These are phyloP conservation scores for Eospalax fontanierii DNA, from an alignment of 2,797 vertebrate genomes.

Conservation along the genomic window DNA sequence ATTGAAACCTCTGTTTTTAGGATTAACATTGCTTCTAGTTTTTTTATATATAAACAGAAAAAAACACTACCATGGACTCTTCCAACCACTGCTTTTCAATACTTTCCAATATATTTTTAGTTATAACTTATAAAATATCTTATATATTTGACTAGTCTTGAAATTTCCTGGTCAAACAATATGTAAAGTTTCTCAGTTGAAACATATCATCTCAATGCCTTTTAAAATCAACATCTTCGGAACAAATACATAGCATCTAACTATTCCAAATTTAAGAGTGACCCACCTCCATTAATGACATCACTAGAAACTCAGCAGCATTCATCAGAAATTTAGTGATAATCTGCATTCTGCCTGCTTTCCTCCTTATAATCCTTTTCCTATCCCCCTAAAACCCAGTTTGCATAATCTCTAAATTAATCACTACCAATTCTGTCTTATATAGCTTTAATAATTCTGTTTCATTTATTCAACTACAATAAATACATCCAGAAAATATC, in stretches of 20 bases:
- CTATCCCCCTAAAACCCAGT: background rate
- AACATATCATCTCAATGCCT: constrained; percentile 41
- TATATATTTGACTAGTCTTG: constrained; percentile 26
- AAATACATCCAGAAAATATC: background rate
- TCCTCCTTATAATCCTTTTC: background rate
- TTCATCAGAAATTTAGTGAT: background rate
- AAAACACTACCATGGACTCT: constrained; percentile 27
- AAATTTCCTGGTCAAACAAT: constrained; percentile 54
- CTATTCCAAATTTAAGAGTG: background rate
- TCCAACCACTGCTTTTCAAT: constrained; percentile 27
- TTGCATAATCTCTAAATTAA: background rate
- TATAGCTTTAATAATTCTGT: background rate
- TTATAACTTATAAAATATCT: background rate
- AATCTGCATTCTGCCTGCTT: background rate
- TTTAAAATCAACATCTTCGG: constrained; percentile 12
- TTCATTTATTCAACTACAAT: constrained; percentile 25
- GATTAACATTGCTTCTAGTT: background rate
- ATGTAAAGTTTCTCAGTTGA: constrained; percentile 45
- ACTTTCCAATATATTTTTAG: background rate
- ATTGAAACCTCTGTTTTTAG: background rate
- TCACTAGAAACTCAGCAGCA: background rate
- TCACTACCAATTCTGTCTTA: background rate
- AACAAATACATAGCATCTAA: background rate
- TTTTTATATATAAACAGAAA: constrained; percentile 18
- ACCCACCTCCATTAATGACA: background rate